These are phyloP conservation scores for Lepidurus apus DNA, from an alignment of 1,140 invertebrate genomes.

Conservation along the genomic window DNA sequence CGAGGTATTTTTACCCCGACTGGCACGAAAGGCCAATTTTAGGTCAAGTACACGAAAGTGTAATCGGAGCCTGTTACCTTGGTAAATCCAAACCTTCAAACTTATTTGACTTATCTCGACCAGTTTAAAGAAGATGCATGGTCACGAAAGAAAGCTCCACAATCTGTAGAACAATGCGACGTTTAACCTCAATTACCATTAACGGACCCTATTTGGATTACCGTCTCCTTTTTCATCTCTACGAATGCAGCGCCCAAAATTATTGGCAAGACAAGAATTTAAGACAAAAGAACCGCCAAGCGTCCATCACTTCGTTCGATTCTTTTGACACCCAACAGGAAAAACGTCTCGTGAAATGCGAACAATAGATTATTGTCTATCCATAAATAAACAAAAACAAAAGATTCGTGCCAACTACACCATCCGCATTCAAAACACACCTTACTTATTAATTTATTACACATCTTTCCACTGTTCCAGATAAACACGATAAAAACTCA, in stretches of 20 bases:
- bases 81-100: neutral
- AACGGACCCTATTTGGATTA: neutral
- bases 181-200: slow-evolving; percentile 16
- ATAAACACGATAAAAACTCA: neutral
- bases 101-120: neutral
- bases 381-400: slow-evolving; percentile 6
- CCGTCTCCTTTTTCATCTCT: neutral
- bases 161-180: slow-evolving; percentile 1
- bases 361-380: slow-evolving; percentile 21
- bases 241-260: no score
- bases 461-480: neutral
- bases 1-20: no score
- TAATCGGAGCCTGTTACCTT: neutral
- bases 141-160: neutral
- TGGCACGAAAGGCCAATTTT: neutral
- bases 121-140: neutral
- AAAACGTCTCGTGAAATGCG: neutral
- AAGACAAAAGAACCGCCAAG: neutral
- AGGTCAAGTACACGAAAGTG: slow-evolving; percentile 1
- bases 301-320: neutral
- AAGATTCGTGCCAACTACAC: neutral
- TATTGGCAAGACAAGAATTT: neutral
- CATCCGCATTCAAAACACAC: neutral
- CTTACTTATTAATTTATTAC: neutral
- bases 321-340: neutral